A percentile compares a stretch with the other conserved stretches of the same genome.
These are phyloP conservation scores for Eupithecia dodoneata DNA, from an alignment of 2,888 invertebrate genomes.

Conservation along the genomic window DNA sequence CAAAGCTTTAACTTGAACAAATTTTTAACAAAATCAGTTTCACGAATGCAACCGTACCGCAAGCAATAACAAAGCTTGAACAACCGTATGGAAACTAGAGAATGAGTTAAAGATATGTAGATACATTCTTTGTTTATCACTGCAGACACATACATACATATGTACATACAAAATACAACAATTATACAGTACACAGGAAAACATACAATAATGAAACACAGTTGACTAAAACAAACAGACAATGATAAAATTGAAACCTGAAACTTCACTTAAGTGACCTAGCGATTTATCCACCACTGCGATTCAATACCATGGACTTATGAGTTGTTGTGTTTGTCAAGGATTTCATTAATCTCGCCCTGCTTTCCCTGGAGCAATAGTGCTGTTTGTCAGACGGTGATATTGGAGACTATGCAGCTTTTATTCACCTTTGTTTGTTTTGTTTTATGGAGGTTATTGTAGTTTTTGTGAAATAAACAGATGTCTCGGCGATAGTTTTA, in stretches of 20 bases:
- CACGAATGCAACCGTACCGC: neutral
- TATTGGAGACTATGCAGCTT: neutral
- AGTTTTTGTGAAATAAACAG: neutral
- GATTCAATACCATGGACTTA: slow-evolving; percentile 24
- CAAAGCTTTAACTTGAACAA: neutral
- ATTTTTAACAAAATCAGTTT: neutral
- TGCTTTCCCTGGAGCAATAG: slow-evolving; percentile 40
- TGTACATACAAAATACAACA: too few relatives aligned
- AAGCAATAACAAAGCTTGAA: neutral
- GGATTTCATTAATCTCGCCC: slow-evolving; percentile 50
- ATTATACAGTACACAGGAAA: too few relatives aligned
- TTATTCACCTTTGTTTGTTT: neutral
- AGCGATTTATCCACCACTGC: neutral
- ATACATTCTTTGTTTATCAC: too few relatives aligned
- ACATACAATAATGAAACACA: too few relatives aligned
- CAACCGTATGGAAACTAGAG: neutral
- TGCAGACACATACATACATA: too few relatives aligned
- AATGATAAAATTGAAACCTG: too few relatives aligned
- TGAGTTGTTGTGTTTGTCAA: slow-evolving; percentile 44
- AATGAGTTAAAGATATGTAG: too few relatives aligned
- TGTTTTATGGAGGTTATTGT: neutral
- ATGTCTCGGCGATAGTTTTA: neutral
- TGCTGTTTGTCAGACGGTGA: neutral
- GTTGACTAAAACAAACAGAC: too few relatives aligned
- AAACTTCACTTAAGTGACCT: neutral